Conservation (phyloP, 1,140 invertebrate genomes). For the Microplitis mediator region DNA sequence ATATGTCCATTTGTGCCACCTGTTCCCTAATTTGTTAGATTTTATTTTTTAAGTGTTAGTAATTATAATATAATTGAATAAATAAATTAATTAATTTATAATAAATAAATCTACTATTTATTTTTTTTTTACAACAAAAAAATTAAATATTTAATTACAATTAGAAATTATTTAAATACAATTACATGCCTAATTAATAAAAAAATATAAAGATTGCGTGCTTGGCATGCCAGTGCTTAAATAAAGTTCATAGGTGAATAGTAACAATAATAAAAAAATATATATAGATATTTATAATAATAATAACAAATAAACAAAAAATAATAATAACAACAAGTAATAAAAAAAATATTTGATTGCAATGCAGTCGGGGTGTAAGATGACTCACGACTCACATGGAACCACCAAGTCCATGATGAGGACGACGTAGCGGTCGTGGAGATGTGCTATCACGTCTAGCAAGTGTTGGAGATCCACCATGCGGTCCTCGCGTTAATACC, state of each 20-base stretch:
- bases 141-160: neutral
- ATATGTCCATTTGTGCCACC: slow-evolving; percentile 62
- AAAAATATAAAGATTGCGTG: neutral
- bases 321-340: slow-evolving; percentile 50
- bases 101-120: neutral
- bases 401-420: slow-evolving; percentile 56
- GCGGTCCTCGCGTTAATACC: slow-evolving; percentile 56
- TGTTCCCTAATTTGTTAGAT: slow-evolving; percentile 64
- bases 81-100: neutral
- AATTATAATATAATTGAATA: neutral
- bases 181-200: neutral
- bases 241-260: neutral
- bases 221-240: no score
- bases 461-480: slow-evolving; percentile 52
- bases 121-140: neutral
- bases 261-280: neutral
- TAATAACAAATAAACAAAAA: slow-evolving; percentile 35
- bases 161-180: no score
- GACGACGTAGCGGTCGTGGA: slow-evolving; percentile 54
- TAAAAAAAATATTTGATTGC: slow-evolving; percentile 45
- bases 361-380: neutral
- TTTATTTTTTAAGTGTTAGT: slow-evolving; percentile 30
- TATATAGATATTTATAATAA: neutral
- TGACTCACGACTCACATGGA: slow-evolving; percentile 58
- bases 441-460: slow-evolving; percentile 59